Base-by-base conservation (phyloP, 1,140 invertebrate species). In the Cotesia typhae region DNA sequence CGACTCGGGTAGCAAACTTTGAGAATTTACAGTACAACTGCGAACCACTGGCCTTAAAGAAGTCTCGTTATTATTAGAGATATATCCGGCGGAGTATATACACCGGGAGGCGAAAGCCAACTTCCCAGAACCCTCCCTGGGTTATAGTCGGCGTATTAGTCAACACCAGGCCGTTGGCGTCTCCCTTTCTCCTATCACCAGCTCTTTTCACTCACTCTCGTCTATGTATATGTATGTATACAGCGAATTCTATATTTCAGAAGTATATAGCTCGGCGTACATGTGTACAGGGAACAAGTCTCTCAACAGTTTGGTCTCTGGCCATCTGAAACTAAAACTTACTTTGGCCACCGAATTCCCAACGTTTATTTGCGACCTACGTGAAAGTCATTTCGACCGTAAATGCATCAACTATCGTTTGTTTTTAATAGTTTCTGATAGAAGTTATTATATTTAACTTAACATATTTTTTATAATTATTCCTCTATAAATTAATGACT, bases 1-100 rank as follows among this genome's bases (percentile, higher is more conserved):
- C 14, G 61, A 9, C 35, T 4, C 7, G 38, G 12, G 37, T 41
- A 71, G 71, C 41, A 75, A 73, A 81, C 74, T 77, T 81, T 77
- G 1, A 70, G 78, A 75, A 81, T 81, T 81, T 81, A 81, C 80
- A 78, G 79, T 81, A 79, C 78, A 80, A 81, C 76, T 79, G 76
- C 73, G 68, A 77, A 51, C 36, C 52, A 63, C 20, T 35, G 68
- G 69, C 74, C 71, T 75, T 73, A 73, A 75, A 73, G 71, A 75
- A 71, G 53, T 73, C 71, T 64, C 71, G 61, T 75, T 75, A 75
- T 70, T 74, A 74, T 73, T 71, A 73, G 74, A 73, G 71, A 70
- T 75, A 75, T 73, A 75, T 75, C 63, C 70, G 67, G 41, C 9
- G 41, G 2, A 47, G 6, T 9, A 10, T 47, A 47, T 47, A 47